A percentile compares a stretch with the other conserved stretches of the same genome.
These are phyloP conservation scores for Tetramorium parvispinum DNA, from an alignment of 1,140 invertebrate species.

Conservation along the genomic window DNA sequence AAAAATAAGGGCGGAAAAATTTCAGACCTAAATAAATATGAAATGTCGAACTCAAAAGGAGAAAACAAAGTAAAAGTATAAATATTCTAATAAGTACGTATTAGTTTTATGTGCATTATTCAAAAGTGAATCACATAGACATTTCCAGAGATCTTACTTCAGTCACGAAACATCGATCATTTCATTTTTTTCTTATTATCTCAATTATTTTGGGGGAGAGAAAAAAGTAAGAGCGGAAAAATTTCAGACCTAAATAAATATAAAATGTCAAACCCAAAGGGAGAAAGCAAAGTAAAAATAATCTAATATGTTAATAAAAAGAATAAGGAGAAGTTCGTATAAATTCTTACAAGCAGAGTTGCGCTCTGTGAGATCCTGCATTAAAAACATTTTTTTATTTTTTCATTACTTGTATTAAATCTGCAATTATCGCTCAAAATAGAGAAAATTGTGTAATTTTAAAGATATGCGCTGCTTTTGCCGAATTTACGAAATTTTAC, in stretches of 20 bases:
- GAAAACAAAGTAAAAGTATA: no score
- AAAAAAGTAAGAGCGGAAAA: background rate
- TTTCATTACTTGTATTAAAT: background rate
- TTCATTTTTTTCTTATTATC: background rate
- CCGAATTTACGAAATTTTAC: background rate
- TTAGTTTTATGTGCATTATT: no score
- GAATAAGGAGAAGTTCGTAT: background rate
- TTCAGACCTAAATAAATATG: no score
- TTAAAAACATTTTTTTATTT: background rate
- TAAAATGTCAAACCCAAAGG: background rate
- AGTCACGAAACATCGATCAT: slow-evolving; percentile 1
- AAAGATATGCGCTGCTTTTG: background rate
- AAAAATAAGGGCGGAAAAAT: no score
- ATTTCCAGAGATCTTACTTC: background rate
- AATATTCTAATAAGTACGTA: no score
- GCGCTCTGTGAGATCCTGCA: background rate
- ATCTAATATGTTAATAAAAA: background rate
- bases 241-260: no score
- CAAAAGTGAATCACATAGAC: no score
- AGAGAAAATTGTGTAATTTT: background rate
- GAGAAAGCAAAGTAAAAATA: background rate
- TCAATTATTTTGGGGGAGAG: background rate
- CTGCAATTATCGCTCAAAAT: background rate
- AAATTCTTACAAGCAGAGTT: background rate
- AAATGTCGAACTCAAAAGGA: no score